phyloP scores from a whole-genome alignment of 2,888 invertebrate species.

The Eupithecia inturbata region DNA sequence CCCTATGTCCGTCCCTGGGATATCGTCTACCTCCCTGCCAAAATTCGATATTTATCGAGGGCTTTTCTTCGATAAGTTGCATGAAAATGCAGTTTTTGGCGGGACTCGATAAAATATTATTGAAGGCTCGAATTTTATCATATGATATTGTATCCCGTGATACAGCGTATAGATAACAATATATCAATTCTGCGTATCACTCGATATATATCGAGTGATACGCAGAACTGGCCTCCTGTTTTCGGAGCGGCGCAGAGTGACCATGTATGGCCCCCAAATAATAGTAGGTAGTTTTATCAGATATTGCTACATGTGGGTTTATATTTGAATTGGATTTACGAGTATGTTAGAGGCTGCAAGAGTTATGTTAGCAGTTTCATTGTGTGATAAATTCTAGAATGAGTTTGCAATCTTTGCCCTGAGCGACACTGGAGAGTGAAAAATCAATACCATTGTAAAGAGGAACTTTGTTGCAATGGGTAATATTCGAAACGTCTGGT shows the following conservation, averaged over 20 bases:
- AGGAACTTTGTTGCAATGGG: neutral
- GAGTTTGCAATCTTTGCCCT: conserved; percentile 3
- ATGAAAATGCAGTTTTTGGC: too few species aligned
- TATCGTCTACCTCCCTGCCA: too few species aligned
- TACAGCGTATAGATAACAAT: too few species aligned
- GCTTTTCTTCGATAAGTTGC: too few species aligned
- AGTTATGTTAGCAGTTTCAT: conserved; percentile 11
- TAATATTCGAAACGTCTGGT: neutral
- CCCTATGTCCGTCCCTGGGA: too few species aligned
- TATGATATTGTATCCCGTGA: too few species aligned
- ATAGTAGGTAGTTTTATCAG: conserved; percentile 9
- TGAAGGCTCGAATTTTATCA: too few species aligned
- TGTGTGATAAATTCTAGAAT: conserved; percentile 9
- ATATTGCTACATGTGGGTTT: conserved; percentile 9
- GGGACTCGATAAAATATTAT: too few species aligned
- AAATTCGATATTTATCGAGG: too few species aligned
- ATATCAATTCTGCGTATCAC: too few species aligned
- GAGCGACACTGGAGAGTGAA: neutral
- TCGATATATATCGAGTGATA: too few species aligned
- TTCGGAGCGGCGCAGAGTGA: neutral
- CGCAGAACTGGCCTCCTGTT: too few species aligned
- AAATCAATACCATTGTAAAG: neutral
- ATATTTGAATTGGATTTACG: conserved; percentile 16
- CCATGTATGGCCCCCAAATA: neutral
- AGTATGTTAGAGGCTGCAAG: neutral